Evolutionary conservation across 2,113 vertebrate genomes (phyloP), one percentile per base, ranked within the genome.

Genomic region (Pandion haliaetus): DNA sequence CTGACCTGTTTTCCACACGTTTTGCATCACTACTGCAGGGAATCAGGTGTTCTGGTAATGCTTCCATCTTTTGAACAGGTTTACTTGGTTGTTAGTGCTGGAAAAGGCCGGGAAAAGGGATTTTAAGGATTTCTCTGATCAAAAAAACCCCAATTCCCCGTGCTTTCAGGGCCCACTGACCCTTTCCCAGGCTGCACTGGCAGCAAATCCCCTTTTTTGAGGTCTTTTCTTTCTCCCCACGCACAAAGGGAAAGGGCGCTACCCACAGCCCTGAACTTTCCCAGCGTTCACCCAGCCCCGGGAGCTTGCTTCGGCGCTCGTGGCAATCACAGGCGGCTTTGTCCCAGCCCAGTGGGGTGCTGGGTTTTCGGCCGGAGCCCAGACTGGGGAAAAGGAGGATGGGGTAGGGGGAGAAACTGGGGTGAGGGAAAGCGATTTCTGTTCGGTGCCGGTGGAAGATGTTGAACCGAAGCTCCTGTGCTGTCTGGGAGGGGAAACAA

Each of bases 1-100:
- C 88, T 31, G 8, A 32, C 40, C 29, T 5, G 0, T 73, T 83
- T 57, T 2, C 47, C 52, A 8, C n/a, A 78, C 4, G 6, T 7
- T 3, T 14, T 3, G 28, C 21, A 0, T 14, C 17, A 5, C 36
- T 6, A 0, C 63, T 1, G 34, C 34, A 3, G 40, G n/a, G 50
- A 31, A 15, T 6, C 3, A 2, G 28, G 18, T 6, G 9, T 6
- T 3, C 17, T 13, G 50, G 50, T 5, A 24, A 12, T 2, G 6
- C 32, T 32, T 38, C 54, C 7, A 1, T 9, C 45, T 28, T 18
- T 14, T 9, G 3, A 16, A 8, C 5, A 3, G 15, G 26, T 69
- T 25, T 8, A 5, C 10, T n/a, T 18, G 8, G 36, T 31, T 17
- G 1, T 2, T 3, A 3, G 26, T 2, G 3, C 45, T 17, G 45